Base-by-base conservation (phyloP, 2,113 vertebrate genomes). In the Paramisgurnus dabryanus region DNA sequence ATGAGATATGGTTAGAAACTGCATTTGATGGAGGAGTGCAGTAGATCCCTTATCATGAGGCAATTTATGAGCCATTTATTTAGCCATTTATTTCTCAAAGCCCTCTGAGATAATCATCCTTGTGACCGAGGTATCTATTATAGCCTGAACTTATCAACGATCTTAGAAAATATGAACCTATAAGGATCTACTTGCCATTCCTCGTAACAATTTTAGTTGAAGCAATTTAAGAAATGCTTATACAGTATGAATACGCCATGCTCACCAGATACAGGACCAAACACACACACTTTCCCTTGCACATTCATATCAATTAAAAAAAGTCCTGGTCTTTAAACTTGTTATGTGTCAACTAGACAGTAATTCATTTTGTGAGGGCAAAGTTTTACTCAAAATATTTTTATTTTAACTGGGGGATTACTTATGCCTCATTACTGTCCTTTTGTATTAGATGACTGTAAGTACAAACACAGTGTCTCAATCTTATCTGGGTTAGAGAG, bases 11-110 rank as follows among this genome's bases (percentile, higher is more conserved):
- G 47, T 70, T 39, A 53, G 49, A 22, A 34, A 70, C 49, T 8
- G 40, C 53, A 43, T 4, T 34, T 1, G 11, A 11, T 39, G 27
- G 6, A 64, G 61, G 61, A 64, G 34, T 64, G 39, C 8, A 6
- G 70, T 39, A 60, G 53, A 73, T 73, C 11, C 34, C 34, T 41
- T 43, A 73, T 73, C 53, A 47, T 45, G 18, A 75, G 40, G 11
- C n/a, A 47, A 58, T 63, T 75, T 75, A 63, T 47, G 18, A 63
- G n/a, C 43, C 69, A 17, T 47, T 63, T 47, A 45, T 74, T 61
- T 58, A 34, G 67, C 13, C 43, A 45, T 45, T 53, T 13, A 53
- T 53, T 71, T 57, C 13, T 57, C 47, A 53, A 49, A 68, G 67
- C 6, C 11, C 47, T 70, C 27, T 40, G 47, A 34, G 47, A 45